phyloP scores from a whole-genome alignment of 2,797 vertebrate genomes.

The Malurus splendens region DNA sequence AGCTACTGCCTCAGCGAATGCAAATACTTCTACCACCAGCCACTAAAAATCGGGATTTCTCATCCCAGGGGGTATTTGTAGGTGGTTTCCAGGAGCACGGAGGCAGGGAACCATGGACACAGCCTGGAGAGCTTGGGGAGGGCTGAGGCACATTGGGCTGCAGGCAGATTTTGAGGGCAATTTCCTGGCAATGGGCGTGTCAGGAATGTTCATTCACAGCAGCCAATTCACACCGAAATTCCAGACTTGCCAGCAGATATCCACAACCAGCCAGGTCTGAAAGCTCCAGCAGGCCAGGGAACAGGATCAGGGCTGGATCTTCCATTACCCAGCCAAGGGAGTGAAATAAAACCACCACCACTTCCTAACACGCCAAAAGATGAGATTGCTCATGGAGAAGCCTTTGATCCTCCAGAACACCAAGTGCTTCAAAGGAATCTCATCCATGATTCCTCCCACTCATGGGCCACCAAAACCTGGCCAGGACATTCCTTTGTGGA shows the following conservation, averaged over 20 bases:
- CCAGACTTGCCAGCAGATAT: background rate
- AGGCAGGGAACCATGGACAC: background rate
- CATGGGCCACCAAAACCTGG: background rate
- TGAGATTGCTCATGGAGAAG: background rate
- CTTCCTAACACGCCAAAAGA: background rate
- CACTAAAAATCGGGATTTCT: background rate
- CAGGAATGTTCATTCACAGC: background rate
- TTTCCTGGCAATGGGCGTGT: background rate
- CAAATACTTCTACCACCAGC: background rate
- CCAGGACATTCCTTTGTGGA: background rate
- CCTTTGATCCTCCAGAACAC: background rate
- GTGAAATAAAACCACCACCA: background rate
- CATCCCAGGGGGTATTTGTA: background rate
- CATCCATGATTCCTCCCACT: background rate
- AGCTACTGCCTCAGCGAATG: background rate
- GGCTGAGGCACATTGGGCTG: background rate
- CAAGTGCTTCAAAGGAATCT: background rate
- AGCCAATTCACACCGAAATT: background rate
- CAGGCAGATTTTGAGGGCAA: background rate
- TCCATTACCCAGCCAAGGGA: background rate
- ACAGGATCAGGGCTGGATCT: background rate
- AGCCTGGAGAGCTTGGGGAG: background rate
- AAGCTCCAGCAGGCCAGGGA: background rate
- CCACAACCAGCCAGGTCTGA: background rate
- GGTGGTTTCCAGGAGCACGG: background rate